A percentile compares a stretch with the other conserved stretches of the same genome.
These are phyloP conservation scores for Lacerta bilineata DNA, from an alignment of 2,797 vertebrate genomes.

Conservation along the genomic window DNA sequence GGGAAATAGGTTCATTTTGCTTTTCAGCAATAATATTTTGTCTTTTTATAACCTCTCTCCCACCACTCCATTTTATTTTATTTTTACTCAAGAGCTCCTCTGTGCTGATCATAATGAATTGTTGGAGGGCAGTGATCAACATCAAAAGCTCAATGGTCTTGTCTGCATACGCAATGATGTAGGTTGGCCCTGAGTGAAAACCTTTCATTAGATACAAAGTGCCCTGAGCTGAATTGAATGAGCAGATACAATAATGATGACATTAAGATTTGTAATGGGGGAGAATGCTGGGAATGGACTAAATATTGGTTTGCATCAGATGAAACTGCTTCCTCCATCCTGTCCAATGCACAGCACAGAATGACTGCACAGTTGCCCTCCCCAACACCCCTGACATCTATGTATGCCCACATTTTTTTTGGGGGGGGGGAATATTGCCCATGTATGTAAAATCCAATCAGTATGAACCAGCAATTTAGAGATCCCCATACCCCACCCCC, in stretches of 20 bases:
- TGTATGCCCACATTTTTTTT: no score
- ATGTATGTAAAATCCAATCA: background rate
- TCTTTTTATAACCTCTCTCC: conserved; percentile 13
- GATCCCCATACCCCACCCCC: background rate
- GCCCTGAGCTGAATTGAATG: background rate
- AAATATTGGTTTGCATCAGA: background rate
- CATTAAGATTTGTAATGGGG: background rate
- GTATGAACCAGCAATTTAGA: background rate
- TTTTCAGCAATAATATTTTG: conserved; percentile 21
- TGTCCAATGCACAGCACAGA: background rate
- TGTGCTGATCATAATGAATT: conserved; percentile 42
- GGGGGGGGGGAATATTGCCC: no score
- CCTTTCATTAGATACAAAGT: conserved; percentile 6
- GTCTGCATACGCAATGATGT: background rate
- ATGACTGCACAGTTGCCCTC: background rate
- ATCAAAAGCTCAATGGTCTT: background rate
- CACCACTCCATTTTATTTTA: conserved; percentile 1
- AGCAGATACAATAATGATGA: background rate
- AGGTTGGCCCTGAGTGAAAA: background rate
- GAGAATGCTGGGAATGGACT: background rate
- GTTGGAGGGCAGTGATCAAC: conserved; percentile 15
- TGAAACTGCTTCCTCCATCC: background rate
- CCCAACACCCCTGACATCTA: no score
- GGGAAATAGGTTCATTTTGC: conserved; percentile 31
- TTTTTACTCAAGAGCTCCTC: conserved; percentile 25